Evolutionary conservation across 1,140 invertebrate genomes (phyloP).

Genomic region (Trigoniulus corallinus): DNA sequence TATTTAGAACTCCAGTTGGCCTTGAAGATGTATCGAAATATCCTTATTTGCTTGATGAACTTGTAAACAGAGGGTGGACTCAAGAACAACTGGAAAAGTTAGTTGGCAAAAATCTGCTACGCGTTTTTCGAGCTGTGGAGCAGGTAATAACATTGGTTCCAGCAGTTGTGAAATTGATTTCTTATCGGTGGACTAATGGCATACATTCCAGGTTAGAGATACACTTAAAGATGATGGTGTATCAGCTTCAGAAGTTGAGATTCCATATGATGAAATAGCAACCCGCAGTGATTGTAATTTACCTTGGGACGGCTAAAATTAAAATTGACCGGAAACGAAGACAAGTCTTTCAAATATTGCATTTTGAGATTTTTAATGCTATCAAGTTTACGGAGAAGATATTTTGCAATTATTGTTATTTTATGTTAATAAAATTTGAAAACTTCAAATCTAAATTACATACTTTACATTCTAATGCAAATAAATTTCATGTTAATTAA

Average conservation of each 20-base stretch:
- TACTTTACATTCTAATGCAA: no score
- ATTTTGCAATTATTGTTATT: no score
- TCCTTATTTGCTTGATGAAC: constrained; percentile 20
- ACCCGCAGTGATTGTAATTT: neutral
- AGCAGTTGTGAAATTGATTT: neutral
- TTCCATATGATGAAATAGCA: neutral
- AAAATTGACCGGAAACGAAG: no score
- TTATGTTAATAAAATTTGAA: no score
- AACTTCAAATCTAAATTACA: no score
- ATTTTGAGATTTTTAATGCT: no score
- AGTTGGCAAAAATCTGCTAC: constrained; percentile 21
- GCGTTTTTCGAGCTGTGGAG: constrained; percentile 22
- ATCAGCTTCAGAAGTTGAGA: neutral
- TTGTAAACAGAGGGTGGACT: constrained; percentile 17
- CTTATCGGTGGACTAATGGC: neutral
- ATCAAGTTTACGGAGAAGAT: no score
- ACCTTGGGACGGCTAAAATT: no score
- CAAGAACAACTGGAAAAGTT: constrained; percentile 20
- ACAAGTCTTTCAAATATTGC: no score
- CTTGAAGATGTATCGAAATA: constrained; percentile 26
- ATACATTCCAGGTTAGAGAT: neutral
- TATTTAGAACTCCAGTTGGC: constrained; percentile 26
- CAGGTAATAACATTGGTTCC: constrained; percentile 13
- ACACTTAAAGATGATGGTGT: neutral
- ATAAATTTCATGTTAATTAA: no score